Percentiles rank a stretch among this genome's conserved stretches.
phyloP scores from a whole-genome alignment of 2,113 vertebrate species.

The Ceyx melanurus region DNA sequence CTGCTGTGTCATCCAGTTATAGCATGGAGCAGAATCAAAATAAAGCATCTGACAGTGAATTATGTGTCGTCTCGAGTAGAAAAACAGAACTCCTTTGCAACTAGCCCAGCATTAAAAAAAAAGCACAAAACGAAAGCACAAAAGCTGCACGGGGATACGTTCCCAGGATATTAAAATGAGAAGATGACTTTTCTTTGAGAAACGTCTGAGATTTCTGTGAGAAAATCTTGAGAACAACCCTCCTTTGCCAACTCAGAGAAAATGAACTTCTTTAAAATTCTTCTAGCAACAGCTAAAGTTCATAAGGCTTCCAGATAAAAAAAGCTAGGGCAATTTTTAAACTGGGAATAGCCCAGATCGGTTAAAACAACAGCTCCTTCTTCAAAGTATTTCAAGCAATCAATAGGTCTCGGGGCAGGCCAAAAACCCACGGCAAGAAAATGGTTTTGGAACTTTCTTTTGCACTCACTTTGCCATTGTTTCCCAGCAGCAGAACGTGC shows the following conservation, averaged over 20 bases:
- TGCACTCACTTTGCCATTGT: neutral
- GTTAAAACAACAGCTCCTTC: neutral
- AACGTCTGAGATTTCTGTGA: neutral
- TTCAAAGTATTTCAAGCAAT: neutral
- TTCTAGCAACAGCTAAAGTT: neutral
- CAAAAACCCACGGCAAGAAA: neutral
- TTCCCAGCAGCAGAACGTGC: neutral
- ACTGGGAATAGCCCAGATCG: rapidly evolving
- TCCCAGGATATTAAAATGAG: neutral
- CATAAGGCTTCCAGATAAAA: neutral
- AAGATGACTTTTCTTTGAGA: neutral
- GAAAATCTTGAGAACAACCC: neutral
- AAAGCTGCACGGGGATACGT: neutral
- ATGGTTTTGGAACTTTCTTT: neutral
- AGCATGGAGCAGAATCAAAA: slow-evolving; percentile 45
- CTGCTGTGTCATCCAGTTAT: slow-evolving; percentile 27
- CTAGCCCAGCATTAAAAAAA: neutral
- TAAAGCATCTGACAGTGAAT: slow-evolving; percentile 47
- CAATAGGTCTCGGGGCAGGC: neutral
- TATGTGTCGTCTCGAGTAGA: neutral
- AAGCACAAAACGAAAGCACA: neutral
- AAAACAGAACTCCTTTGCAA: slow-evolving; percentile 5
- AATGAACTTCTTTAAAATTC: neutral
- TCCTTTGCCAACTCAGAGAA: neutral
- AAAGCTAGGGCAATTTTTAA: neutral